These are phyloP conservation scores for Polyommatus iphigenia DNA, from an alignment of 2,888 invertebrate species.

Conservation along the genomic window DNA sequence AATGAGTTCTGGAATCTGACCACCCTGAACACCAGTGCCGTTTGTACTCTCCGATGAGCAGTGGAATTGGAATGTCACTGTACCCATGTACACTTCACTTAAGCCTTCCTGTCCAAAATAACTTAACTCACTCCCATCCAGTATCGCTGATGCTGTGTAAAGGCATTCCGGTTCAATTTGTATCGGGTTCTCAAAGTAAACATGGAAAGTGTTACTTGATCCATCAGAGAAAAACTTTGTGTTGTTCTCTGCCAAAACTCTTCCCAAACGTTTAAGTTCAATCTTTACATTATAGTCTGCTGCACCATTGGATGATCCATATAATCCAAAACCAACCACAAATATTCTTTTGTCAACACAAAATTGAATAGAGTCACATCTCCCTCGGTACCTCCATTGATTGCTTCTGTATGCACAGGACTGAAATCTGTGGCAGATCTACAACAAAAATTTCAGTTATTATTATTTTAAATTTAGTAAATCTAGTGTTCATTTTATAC, in stretches of 20 bases:
- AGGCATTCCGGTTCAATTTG: slow-evolving; percentile 96
- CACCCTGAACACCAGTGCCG: slow-evolving; percentile 98
- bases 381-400: slow-evolving; percentile 97
- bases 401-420: slow-evolving; percentile 98
- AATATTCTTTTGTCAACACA: slow-evolving; percentile 97
- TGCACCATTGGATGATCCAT: slow-evolving; percentile 97
- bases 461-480: not conserved
- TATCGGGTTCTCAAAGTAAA: slow-evolving; percentile 89
- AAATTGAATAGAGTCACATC: slow-evolving; percentile 98
- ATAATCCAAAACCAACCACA: slow-evolving; percentile 96
- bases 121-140: slow-evolving; percentile 96
- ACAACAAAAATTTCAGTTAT: slow-evolving; percentile 40
- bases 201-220: slow-evolving; percentile 95
- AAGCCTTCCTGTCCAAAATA: slow-evolving; percentile 98
- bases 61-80: slow-evolving; percentile 97
- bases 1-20: slow-evolving; percentile 97
- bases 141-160: slow-evolving; percentile 96
- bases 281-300: slow-evolving; percentile 97
- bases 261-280: slow-evolving; percentile 93
- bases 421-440: slow-evolving; percentile 97
- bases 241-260: slow-evolving; percentile 93
- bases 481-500: too few relatives aligned
- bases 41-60: slow-evolving; percentile 98
- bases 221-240: slow-evolving; percentile 98
- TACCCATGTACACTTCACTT: slow-evolving; percentile 95